Evolutionary conservation across 2,113 vertebrate species (phyloP).

Genomic region (Lamprologus speciosus): DNA sequence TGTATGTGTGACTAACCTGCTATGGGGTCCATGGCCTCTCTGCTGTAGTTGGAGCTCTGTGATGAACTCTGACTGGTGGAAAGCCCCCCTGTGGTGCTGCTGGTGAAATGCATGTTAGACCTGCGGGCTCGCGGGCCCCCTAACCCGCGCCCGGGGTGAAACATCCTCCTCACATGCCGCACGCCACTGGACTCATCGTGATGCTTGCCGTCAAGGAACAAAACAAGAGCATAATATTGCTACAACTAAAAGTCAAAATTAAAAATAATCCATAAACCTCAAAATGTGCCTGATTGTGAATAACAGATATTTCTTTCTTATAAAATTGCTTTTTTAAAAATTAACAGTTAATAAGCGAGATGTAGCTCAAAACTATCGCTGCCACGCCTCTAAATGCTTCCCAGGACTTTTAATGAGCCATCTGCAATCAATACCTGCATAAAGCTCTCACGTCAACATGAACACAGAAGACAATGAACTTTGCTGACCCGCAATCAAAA

Average conservation of each 20-base stretch:
- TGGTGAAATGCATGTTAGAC: slow-evolving; percentile 99
- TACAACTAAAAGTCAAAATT: neutral
- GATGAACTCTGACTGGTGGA: slow-evolving; percentile 80
- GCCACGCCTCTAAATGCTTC: neutral
- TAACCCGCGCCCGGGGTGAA: slow-evolving; percentile 93
- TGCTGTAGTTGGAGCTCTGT: slow-evolving; percentile 98
- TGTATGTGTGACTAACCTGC: slow-evolving; percentile 78
- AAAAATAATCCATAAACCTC: neutral
- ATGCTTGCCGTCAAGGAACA: slow-evolving; percentile 32
- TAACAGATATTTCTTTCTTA: neutral
- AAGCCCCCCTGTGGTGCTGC: slow-evolving; percentile 91
- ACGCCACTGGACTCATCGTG: slow-evolving; percentile 97
- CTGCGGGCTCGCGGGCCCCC: slow-evolving; percentile 93
- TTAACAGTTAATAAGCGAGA: neutral
- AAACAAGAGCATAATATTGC: neutral
- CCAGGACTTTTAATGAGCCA: neutral
- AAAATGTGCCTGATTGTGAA: neutral
- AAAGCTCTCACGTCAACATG: neutral
- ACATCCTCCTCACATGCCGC: slow-evolving; percentile 98
- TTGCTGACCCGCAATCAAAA: neutral
- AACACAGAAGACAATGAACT: neutral
- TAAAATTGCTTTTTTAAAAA: neutral
- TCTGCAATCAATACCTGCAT: neutral
- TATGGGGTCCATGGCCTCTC: slow-evolving; percentile 99
- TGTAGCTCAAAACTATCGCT: neutral